Base-by-base conservation (phyloP, 2,797 vertebrate genomes). In the Numenius phaeopus region DNA sequence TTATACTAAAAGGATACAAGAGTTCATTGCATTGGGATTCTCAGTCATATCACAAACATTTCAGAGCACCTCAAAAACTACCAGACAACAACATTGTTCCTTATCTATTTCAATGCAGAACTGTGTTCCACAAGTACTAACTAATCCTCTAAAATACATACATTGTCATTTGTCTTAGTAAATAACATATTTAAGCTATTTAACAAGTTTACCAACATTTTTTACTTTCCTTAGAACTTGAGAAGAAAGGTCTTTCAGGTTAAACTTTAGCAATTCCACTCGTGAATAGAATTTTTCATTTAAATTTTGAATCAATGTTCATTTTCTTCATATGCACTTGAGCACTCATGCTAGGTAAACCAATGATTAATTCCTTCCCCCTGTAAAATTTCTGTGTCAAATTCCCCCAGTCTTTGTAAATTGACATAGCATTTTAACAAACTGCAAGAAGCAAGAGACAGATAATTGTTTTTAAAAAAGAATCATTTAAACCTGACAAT, bases 221-320 rank as follows among this genome's bases (percentile, higher is more conserved):
- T 90, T 85, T 44, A 47, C 23, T 85, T 61, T 76, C 57, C 71
- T 69, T 50, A 76, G 46, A 75, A 75, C 32, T 18, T 1, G 0
- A 75, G 58, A 93, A 80, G 47, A 84, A 81, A 76, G n/a, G 15
- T 34, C 64, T 89, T 90, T 87, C 52, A 64, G 72, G 49, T 14
- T 89, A 89, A 93, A 89, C 49, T 89, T 87, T 29, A 34, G 83
- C 46, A 92, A 87, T 61, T 80, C 83, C 39, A 58, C 15, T 86
- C 44, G 29, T 42, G 29, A 92, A 86, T 3, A 94, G 64, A 70
- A 92, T 87, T 94, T 95, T 96, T 94, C 61, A 89, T 81, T 96
- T 94, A 86, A 54, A 50, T 73, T 96, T 95, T 94, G 82, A 95
- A 97, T 96, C 90, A 89, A 93, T 94, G 44, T 59, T 94, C 87